phyloP scores from a whole-genome alignment of 2,113 vertebrate species.

The Phalacrocorax brasilianus region DNA sequence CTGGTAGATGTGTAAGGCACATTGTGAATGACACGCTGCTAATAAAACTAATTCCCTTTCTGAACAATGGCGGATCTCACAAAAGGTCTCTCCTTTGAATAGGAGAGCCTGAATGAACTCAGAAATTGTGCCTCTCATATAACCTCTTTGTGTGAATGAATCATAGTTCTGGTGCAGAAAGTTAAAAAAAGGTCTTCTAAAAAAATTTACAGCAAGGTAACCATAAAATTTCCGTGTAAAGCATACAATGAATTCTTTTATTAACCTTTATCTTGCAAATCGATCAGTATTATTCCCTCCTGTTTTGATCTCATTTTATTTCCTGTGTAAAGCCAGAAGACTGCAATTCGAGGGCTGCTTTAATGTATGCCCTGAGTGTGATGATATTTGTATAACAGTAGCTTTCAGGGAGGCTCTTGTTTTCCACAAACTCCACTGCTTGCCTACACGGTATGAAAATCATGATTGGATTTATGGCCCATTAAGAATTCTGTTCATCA shows the following conservation, averaged over 20 bases:
- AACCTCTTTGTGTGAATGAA: slow-evolving; percentile 50
- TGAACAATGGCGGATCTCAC: not conserved
- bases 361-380: not conserved
- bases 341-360: not conserved
- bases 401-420: slow-evolving; percentile 6
- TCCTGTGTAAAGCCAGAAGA: not conserved
- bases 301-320: slow-evolving; percentile 3
- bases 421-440: not conserved
- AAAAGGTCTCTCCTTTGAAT: slow-evolving; percentile 29
- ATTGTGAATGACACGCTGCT: slow-evolving; percentile 13
- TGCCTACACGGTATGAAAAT: not conserved
- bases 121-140: not conserved
- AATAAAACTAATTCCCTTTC: slow-evolving; percentile 47
- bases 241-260: not conserved
- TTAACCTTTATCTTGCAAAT: slow-evolving; percentile 16
- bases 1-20: not conserved
- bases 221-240: not conserved
- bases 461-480: not conserved
- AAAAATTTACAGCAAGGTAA: not conserved
- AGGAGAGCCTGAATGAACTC: slow-evolving; percentile 33
- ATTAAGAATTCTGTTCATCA: not conserved
- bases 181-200: not conserved
- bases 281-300: not conserved
- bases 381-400: slow-evolving; percentile 19
- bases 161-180: slow-evolving; percentile 8